These are phyloP conservation scores for Eptesicus fuscus DNA, from an alignment of 2,113 vertebrate species.

Conservation along the genomic window DNA sequence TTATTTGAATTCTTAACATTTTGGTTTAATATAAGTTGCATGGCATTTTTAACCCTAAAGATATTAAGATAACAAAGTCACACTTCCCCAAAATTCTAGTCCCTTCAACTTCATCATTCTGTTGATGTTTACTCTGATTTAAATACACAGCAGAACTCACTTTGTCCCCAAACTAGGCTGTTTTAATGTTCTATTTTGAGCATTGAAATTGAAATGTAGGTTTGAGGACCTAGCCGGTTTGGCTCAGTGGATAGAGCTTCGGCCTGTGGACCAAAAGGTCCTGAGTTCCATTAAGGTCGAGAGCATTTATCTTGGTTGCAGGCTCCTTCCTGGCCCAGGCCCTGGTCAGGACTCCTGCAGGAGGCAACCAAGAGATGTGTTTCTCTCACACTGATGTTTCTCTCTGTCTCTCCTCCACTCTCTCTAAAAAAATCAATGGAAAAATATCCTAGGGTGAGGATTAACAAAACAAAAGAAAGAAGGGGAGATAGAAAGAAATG, in stretches of 20 bases:
- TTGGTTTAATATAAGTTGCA: not conserved
- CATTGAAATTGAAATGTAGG: not conserved
- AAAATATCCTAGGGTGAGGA: too few species aligned
- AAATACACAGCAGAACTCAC: not conserved
- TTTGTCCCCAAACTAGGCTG: not conserved
- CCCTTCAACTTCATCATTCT: not conserved
- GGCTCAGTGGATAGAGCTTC: too few species aligned
- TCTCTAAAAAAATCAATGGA: too few species aligned
- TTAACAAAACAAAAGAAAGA: too few species aligned
- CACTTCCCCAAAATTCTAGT: not conserved
- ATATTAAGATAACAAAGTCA: not conserved
- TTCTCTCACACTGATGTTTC: too few species aligned
- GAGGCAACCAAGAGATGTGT: too few species aligned
- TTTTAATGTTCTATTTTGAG: not conserved
- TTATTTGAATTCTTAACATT: not conserved
- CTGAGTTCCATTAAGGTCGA: too few species aligned
- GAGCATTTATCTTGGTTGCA: too few species aligned
- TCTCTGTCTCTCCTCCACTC: too few species aligned
- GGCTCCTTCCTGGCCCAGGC: too few species aligned
- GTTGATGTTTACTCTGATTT: not conserved
- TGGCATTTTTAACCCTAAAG: not conserved
- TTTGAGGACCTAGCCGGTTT: not conserved
- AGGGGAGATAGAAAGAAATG: not conserved
- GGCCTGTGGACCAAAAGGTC: too few species aligned
- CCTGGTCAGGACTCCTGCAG: too few species aligned